phyloP scores from a whole-genome alignment of 2,797 vertebrate species.

The Micropoecilia bifurca region DNA sequence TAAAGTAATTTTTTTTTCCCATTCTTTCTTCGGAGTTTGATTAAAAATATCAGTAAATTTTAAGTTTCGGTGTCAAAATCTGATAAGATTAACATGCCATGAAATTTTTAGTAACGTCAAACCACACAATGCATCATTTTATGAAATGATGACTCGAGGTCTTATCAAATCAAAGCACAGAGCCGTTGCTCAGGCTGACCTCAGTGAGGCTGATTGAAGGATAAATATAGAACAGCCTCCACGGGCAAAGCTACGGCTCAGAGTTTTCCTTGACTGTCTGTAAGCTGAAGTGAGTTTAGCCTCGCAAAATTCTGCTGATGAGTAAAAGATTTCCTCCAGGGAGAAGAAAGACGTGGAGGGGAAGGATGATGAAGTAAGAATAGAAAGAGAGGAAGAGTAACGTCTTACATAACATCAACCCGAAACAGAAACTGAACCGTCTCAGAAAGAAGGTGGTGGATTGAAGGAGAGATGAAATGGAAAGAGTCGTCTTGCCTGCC shows the following conservation, averaged over 20 bases:
- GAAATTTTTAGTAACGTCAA: not conserved
- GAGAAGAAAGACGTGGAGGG: conserved; percentile 10
- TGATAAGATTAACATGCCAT: not conserved
- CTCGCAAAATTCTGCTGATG: conserved; percentile 29
- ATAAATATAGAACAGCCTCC: conserved; percentile 1
- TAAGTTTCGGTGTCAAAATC: not conserved
- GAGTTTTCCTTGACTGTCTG: conserved; percentile 14
- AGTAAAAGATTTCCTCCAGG: conserved; percentile 28
- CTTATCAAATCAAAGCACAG: conserved; percentile 1
- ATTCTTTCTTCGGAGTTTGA: not conserved
- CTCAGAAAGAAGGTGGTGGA: not conserved
- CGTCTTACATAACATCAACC: conserved; percentile 18
- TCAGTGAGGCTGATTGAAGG: conserved; percentile 8
- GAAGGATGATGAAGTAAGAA: conserved; percentile 11
- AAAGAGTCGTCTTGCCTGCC: not conserved
- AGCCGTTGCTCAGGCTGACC: conserved; percentile 10
- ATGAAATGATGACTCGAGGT: not conserved
- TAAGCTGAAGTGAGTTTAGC: conserved; percentile 24
- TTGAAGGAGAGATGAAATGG: not conserved
- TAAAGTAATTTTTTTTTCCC: not conserved
- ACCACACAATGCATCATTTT: not conserved
- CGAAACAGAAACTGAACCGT: conserved; percentile 1
- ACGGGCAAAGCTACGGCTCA: conserved; percentile 12
- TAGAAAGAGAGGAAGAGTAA: conserved; percentile 9
- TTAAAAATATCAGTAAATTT: not conserved